These are phyloP conservation scores for Microcebus jonahi DNA, from an alignment of 2,113 vertebrate species.

Conservation along the genomic window DNA sequence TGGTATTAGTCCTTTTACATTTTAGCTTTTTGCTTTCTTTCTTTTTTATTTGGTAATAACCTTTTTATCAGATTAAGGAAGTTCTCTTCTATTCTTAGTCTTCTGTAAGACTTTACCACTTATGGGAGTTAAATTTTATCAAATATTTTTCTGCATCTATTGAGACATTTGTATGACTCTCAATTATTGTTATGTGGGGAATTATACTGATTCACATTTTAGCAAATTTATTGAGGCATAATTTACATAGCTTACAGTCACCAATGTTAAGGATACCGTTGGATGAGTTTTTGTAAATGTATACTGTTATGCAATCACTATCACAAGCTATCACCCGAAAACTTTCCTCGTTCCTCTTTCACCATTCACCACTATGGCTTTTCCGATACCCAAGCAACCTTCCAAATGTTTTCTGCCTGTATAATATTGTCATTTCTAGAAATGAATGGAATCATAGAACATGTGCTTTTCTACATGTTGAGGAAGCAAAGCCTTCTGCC, in stretches of 20 bases:
- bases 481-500: neutral
- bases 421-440: conserved; percentile 42
- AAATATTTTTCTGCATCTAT: conserved; percentile 21
- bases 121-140: conserved; percentile 17
- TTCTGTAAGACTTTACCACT: neutral
- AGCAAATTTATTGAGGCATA: neutral
- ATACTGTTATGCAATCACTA: neutral
- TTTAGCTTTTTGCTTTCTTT: neutral
- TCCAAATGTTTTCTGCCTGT: neutral
- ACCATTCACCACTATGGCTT: neutral
- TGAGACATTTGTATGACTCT: neutral
- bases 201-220: neutral
- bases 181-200: neutral
- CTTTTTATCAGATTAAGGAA: neutral
- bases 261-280: neutral
- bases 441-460: neutral
- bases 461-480: neutral
- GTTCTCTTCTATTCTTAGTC: neutral
- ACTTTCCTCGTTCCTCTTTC: neutral
- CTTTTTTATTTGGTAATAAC: neutral
- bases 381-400: neutral
- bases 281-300: neutral
- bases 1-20: neutral
- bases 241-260: neutral
- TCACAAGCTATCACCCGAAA: neutral